These are phyloP conservation scores for Emmelina monodactyla DNA, from an alignment of 2,888 invertebrate genomes.

Conservation along the genomic window DNA sequence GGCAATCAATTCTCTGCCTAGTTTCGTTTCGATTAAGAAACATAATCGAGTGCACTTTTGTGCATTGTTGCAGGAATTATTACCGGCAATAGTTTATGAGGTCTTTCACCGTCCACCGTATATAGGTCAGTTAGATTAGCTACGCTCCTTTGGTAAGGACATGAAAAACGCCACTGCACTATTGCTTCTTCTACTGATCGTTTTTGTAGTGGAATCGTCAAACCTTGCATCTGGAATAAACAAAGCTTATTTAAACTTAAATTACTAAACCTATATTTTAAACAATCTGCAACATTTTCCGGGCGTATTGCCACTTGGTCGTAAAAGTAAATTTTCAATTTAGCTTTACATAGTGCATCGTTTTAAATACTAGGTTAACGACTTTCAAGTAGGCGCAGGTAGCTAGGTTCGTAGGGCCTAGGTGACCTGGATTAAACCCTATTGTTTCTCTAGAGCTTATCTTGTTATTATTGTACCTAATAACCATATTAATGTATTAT, in stretches of 20 bases:
- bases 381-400: conserved; percentile 27
- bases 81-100: conserved; percentile 59
- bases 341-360: conserved; percentile 7
- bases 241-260: too few relatives aligned
- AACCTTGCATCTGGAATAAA: too few relatives aligned
- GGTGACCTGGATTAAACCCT: conserved; percentile 35
- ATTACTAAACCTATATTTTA: too few relatives aligned
- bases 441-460: conserved; percentile 35
- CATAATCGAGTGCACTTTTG: conserved; percentile 30
- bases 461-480: conserved; percentile 30
- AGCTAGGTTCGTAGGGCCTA: conserved; percentile 28
- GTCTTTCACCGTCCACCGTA: conserved; percentile 60
- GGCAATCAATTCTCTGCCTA: too few relatives aligned
- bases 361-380: conserved; percentile 39
- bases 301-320: conserved; percentile 15
- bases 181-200: too few relatives aligned
- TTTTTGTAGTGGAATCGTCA: too few relatives aligned
- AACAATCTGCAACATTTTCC: too few relatives aligned
- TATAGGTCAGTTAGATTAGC: conserved; percentile 65
- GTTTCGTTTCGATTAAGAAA: conserved; percentile 22
- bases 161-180: too few relatives aligned
- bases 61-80: conserved; percentile 57
- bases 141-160: too few relatives aligned
- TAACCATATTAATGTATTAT: conserved; percentile 33
- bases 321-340: conserved; percentile 14